Evolutionary conservation across 2,888 invertebrate genomes (phyloP).

Genomic region (Nycteola revayana): DNA sequence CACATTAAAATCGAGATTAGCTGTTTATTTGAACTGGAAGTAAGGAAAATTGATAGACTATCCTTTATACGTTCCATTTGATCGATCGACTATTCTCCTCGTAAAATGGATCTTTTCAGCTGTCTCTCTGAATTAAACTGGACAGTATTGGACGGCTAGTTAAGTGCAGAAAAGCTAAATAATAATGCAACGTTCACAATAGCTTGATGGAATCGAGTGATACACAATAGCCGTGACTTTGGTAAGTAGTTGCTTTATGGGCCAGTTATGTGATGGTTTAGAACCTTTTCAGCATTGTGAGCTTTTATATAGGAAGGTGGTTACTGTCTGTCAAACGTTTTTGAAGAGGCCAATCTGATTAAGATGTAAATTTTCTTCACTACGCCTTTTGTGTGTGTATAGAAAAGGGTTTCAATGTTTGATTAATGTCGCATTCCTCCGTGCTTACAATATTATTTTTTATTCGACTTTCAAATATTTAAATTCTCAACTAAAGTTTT

Average conservation of each 20-base stretch:
- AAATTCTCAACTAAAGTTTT: too few species aligned
- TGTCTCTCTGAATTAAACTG: constrained; percentile 56
- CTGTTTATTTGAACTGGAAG: constrained; percentile 19
- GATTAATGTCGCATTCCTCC: too few species aligned
- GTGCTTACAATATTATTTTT: too few species aligned
- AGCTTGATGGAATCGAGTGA: constrained; percentile 48
- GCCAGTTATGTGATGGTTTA: constrained; percentile 24
- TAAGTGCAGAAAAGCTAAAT: constrained; percentile 47
- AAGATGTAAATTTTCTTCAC: too few species aligned
- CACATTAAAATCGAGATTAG: constrained; percentile 22
- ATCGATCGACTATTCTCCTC: constrained; percentile 46
- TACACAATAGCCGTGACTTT: constrained; percentile 50
- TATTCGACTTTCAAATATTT: too few species aligned
- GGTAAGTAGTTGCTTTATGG: constrained; percentile 31
- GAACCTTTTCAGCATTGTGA: constrained; percentile 16
- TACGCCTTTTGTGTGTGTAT: too few species aligned
- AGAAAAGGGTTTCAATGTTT: too few species aligned
- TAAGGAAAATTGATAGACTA: constrained; percentile 29
- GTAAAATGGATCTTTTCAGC: constrained; percentile 55
- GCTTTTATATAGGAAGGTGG: not conserved
- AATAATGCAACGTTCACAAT: constrained; percentile 55
- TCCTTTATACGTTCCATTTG: constrained; percentile 34
- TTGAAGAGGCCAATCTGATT: too few species aligned
- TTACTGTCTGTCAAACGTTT: too few species aligned
- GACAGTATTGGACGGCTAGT: constrained; percentile 42